Conservation (phyloP, 1,140 invertebrate species). For the Laodelphax striatellus region DNA sequence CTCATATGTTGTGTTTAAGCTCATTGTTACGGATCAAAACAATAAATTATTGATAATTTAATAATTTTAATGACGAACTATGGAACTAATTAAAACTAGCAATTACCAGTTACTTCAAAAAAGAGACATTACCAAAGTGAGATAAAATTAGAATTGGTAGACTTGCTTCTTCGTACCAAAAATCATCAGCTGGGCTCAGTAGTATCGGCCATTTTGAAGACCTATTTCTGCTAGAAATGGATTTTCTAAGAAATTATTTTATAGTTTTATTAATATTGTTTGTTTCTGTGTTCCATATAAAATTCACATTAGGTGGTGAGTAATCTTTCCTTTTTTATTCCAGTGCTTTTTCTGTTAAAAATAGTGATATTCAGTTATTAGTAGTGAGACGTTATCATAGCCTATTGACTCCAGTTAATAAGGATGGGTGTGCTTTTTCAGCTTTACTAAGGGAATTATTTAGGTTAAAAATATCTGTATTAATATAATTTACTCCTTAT, state of each 20-base stretch:
- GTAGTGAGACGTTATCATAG: too few species aligned
- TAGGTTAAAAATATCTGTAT: too few species aligned
- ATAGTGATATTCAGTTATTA: background rate
- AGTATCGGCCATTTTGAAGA: slow-evolving; percentile 32
- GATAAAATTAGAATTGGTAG: slow-evolving; percentile 12
- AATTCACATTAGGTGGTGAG: background rate
- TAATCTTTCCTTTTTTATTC: background rate
- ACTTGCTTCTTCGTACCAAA: background rate
- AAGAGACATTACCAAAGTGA: slow-evolving; percentile 16
- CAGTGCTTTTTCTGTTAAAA: background rate
- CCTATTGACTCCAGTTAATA: too few species aligned
- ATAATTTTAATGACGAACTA: too few species aligned
- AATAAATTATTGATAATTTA: too few species aligned
- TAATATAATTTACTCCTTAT: too few species aligned
- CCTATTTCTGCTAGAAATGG: slow-evolving; percentile 3
- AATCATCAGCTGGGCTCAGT: slow-evolving; percentile 10
- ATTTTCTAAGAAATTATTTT: slow-evolving; percentile 4
- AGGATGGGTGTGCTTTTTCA: too few species aligned
- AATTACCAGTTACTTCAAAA: too few species aligned
- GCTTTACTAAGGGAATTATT: too few species aligned
- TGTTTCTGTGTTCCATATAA: background rate
- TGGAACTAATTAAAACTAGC: too few species aligned
- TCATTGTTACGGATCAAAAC: too few species aligned
- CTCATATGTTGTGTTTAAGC: too few species aligned
- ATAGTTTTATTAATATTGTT: slow-evolving; percentile 1